These are phyloP conservation scores for Molorchus minor DNA, from an alignment of 2,888 invertebrate species.

Conservation along the genomic window DNA sequence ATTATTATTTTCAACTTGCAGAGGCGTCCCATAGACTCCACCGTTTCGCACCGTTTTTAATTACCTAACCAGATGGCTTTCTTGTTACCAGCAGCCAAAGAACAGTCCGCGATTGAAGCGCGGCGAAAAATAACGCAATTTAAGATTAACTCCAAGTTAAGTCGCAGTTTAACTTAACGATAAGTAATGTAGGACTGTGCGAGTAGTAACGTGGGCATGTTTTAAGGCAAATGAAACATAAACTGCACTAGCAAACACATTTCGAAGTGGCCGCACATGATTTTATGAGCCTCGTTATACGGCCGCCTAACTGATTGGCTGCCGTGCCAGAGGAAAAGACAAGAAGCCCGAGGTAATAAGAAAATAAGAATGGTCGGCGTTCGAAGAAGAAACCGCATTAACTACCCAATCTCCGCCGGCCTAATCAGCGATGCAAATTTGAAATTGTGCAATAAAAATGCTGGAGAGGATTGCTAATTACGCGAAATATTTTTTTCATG, in stretches of 20 bases:
- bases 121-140: constrained; percentile 25
- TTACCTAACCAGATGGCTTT: background rate
- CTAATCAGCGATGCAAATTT: constrained; percentile 41
- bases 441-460: constrained; percentile 33
- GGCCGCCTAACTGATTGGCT: constrained; percentile 40
- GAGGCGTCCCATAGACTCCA: too few species aligned
- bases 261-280: constrained; percentile 25
- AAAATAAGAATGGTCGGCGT: constrained; percentile 39
- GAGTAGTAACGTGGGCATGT: constrained; percentile 30
- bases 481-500: constrained; percentile 1
- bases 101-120: constrained; percentile 7
- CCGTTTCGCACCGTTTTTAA: too few species aligned
- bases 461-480: constrained; percentile 23
- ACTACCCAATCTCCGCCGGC: constrained; percentile 38
- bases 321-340: constrained; percentile 36
- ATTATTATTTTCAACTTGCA: too few species aligned
- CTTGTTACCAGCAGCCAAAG: constrained; percentile 1
- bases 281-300: constrained; percentile 38
- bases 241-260: constrained; percentile 35
- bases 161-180: constrained; percentile 26
- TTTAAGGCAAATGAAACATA: constrained; percentile 37
- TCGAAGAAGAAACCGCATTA: constrained; percentile 31
- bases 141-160: constrained; percentile 18
- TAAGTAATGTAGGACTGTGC: constrained; percentile 33
- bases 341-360: constrained; percentile 39